phyloP scores from a whole-genome alignment of 2,797 vertebrate species.

The Typhlichthys subterraneus region DNA sequence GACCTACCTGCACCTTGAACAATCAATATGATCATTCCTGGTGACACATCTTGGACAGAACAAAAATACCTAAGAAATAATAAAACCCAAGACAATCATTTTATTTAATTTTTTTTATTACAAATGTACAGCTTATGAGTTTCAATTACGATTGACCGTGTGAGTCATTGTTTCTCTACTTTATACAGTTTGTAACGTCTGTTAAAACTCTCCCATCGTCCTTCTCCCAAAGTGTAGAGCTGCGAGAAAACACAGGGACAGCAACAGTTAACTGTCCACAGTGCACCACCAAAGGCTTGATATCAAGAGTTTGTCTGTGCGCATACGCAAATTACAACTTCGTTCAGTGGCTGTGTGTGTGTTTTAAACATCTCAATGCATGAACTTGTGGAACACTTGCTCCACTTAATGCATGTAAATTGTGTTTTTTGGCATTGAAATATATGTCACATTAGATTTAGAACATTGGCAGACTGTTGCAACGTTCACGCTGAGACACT shows the following conservation, averaged over 20 bases:
- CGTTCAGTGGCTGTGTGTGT: conserved; percentile 28
- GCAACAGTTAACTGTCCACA: conserved; percentile 52
- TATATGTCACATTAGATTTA: conserved; percentile 31
- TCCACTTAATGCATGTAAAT: conserved; percentile 43
- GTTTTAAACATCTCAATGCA: conserved; percentile 4
- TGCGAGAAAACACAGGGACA: conserved; percentile 56
- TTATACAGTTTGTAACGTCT: conserved; percentile 76
- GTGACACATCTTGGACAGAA: background rate
- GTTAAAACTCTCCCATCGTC: conserved; percentile 72
- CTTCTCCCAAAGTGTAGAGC: conserved; percentile 69
- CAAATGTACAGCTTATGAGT: conserved; percentile 86
- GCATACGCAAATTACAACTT: background rate
- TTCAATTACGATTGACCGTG: conserved; percentile 78
- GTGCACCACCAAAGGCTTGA: conserved; percentile 47
- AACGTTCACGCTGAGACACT: conserved; percentile 63
- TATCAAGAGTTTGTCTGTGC: conserved; percentile 33
- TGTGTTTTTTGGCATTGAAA: conserved; percentile 28
- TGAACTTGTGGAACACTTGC: conserved; percentile 54
- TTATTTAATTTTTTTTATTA: conserved; percentile 83
- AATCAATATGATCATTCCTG: background rate
- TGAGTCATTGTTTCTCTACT: conserved; percentile 74
- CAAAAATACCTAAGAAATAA: background rate
- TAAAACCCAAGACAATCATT: conserved; percentile 33
- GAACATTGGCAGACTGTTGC: conserved; percentile 39
- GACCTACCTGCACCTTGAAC: too few relatives aligned